Base-by-base conservation (phyloP, 2,888 invertebrate species). In the Pheosia tremula region DNA sequence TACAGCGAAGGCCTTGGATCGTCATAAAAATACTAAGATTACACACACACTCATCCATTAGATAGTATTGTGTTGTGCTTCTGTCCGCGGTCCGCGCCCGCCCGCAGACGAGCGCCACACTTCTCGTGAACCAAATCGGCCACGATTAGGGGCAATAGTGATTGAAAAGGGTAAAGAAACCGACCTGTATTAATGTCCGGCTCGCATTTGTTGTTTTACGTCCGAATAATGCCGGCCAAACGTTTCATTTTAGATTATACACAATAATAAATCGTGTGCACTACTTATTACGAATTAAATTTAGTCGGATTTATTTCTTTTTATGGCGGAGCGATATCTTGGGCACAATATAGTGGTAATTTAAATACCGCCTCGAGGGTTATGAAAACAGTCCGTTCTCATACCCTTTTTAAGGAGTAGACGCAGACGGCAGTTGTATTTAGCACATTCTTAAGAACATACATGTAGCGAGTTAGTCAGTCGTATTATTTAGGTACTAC, bases 141-240 rank as follows among this genome's bases (percentile, higher is more conserved):
- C 84, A 74, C 90, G 91, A 92, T 92, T 92, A 91, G 86, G 87
- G 88, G 91, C 91, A 91, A 91, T 90, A 92, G 90, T 89, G 90
- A 89, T 90, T 90, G 90, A 90, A 88, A 87, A 89, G 91, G 91
- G 91, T 87, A 91, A 86, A 86, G 81, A 76, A 82, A 83, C 85
- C 86, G 86, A 84, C 85, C 83, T 74, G 82, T 80, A 83, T 82
- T 83, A 80, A 82, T 83, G 83, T 82, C 78, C 77, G 75, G 78
- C 79, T 81, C 83, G 80, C 82, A 85, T 82, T 85, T 82, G 83
- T 79, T 81, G 79, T 78, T 80, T 80, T 81, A 79, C 80, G 72
- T 77, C 77, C 74, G 77, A 83, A 83, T 83, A 80, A 77, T 75
- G 75, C 71, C 72, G 75, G 63, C 69, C 65, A 75, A 76, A 71